These are phyloP conservation scores for Pelagia noctiluca DNA, from an alignment of 30 jellyfish, hydroid and myxozoan genomes.

Conservation along the genomic window DNA sequence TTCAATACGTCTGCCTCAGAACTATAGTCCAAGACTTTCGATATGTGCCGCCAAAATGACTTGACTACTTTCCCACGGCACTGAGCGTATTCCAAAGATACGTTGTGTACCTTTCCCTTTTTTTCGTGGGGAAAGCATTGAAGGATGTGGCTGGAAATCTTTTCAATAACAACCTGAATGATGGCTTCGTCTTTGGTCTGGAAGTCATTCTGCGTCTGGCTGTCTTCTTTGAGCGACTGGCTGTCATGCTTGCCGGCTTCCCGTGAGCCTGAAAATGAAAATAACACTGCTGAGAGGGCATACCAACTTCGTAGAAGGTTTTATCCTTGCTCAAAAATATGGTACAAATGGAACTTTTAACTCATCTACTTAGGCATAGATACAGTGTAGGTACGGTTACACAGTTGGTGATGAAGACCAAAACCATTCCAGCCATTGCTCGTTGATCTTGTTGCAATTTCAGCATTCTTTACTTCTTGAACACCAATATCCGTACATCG, in stretches of 20 bases:
- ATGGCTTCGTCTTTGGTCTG: slow-evolving; percentile 31
- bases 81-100: slow-evolving; percentile 67
- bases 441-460: too few species aligned
- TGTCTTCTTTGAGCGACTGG: neutral
- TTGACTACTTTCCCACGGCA: slow-evolving; percentile 77
- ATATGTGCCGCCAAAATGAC: slow-evolving; percentile 72
- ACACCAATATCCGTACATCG: too few species aligned
- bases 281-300: too few species aligned
- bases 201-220: slow-evolving; percentile 1
- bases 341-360: too few species aligned
- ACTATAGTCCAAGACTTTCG: slow-evolving; percentile 68
- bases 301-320: too few species aligned
- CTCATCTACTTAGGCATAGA: too few species aligned
- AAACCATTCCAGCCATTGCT: too few species aligned
- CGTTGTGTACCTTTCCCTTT: slow-evolving; percentile 55
- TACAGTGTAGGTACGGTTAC: too few species aligned
- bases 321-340: too few species aligned
- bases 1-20: slow-evolving; percentile 55
- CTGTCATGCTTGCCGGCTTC: neutral
- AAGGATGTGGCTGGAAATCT: slow-evolving; percentile 41
- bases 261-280: too few species aligned
- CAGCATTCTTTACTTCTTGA: too few species aligned
- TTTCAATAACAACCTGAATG: slow-evolving; percentile 26
- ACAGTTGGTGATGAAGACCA: too few species aligned
- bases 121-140: slow-evolving; percentile 80